A percentile compares a stretch with the other conserved stretches of the same genome.
phyloP scores from a whole-genome alignment of 2,113 vertebrate genomes.

The Myrmecophaga tridactyla region DNA sequence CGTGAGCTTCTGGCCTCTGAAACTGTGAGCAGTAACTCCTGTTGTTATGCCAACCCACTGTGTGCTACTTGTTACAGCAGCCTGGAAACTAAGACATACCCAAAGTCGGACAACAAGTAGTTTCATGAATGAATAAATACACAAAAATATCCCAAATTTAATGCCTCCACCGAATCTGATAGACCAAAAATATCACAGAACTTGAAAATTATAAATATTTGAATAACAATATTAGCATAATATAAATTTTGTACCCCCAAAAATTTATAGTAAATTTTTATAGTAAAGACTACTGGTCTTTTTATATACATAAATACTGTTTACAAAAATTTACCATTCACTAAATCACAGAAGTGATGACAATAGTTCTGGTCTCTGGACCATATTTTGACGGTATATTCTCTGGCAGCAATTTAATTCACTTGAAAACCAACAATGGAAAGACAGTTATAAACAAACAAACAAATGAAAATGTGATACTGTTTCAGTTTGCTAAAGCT shows the following conservation, averaged over 20 bases:
- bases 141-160: too few relatives aligned
- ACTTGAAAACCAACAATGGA: background rate
- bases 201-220: background rate
- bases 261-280: too few relatives aligned
- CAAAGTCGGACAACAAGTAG: background rate
- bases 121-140: background rate
- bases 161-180: too few relatives aligned
- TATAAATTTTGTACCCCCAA: background rate
- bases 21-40: too few relatives aligned
- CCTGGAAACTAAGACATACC: too few relatives aligned
- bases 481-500: too few relatives aligned
- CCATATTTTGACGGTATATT: background rate
- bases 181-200: background rate
- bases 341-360: background rate
- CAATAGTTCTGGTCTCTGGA: background rate
- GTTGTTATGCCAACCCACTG: too few relatives aligned
- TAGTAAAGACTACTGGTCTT: background rate
- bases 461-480: background rate
- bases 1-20: too few relatives aligned
- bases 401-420: background rate
- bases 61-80: background rate
- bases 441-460: background rate
- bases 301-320: background rate
- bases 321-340: background rate
- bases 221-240: background rate